These are phyloP conservation scores for Cephus rjabovi DNA, from an alignment of 2,888 invertebrate genomes.

Conservation along the genomic window DNA sequence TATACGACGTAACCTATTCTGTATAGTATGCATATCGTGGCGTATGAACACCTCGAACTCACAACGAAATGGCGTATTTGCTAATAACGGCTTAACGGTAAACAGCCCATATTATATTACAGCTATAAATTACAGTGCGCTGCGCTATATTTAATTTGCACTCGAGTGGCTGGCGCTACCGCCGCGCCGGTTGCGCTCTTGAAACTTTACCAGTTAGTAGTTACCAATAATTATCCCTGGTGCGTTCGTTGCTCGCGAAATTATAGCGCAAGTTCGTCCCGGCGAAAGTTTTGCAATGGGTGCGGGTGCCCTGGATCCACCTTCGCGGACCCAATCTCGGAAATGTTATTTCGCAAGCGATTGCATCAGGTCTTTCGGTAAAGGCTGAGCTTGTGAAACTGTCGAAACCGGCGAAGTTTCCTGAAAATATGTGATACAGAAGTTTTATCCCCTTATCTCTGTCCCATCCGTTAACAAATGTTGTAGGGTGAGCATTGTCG, in stretches of 20 bases:
- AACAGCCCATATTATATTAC: constrained; percentile 50
- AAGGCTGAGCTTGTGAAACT: background rate
- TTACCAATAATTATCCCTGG: constrained; percentile 53
- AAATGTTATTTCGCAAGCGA: background rate
- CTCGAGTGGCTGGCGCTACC: constrained; percentile 15
- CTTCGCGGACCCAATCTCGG: background rate
- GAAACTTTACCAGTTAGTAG: constrained; percentile 54
- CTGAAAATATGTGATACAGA: background rate
- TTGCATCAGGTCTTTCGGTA: background rate
- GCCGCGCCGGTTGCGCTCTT: constrained; percentile 20
- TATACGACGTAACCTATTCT: background rate
- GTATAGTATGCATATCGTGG: background rate
- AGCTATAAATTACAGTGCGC: constrained; percentile 44
- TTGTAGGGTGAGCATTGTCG: too few relatives aligned
- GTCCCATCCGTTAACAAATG: background rate
- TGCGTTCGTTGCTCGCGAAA: constrained; percentile 26
- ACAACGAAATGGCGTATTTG: constrained; percentile 30
- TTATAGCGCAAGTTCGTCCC: constrained; percentile 7
- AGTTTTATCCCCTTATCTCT: background rate
- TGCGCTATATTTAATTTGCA: constrained; percentile 42
- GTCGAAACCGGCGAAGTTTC: background rate
- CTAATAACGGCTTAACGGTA: constrained; percentile 47
- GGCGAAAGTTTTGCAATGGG: background rate
- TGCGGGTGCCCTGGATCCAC: background rate
- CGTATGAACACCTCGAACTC: background rate